Evolutionary conservation across 2,888 invertebrate genomes (phyloP).

Genomic region (Aporophyla lueneburgensis): DNA sequence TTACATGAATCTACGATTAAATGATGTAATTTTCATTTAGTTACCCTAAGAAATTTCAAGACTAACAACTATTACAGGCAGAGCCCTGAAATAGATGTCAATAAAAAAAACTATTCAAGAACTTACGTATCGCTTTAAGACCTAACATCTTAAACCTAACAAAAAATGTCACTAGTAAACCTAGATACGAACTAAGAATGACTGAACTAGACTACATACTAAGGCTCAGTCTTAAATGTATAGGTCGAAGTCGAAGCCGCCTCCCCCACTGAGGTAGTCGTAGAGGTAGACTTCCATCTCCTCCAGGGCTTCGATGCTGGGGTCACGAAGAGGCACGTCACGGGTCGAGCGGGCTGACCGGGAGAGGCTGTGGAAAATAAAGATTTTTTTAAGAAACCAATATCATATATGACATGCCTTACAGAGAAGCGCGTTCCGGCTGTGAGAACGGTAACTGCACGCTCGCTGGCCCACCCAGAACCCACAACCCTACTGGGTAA

Average conservation of each 20-base stretch:
- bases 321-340: conserved; percentile 81
- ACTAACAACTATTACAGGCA: background rate
- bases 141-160: conserved; percentile 8
- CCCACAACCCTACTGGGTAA: no score
- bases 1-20: no score
- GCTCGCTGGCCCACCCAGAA: no score
- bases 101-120: background rate
- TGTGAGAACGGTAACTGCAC: no score
- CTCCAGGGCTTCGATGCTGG: conserved; percentile 88
- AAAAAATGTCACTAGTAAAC: conserved; percentile 24
- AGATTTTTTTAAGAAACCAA: background rate
- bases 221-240: conserved; percentile 78
- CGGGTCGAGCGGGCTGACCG: conserved; percentile 89
- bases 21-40: background rate
- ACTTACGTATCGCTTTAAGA: background rate
- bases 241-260: conserved; percentile 90
- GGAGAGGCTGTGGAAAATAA: conserved; percentile 74
- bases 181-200: conserved; percentile 49
- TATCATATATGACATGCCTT: background rate
- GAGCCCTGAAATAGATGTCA: background rate
- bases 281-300: conserved; percentile 91
- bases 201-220: conserved; percentile 61
- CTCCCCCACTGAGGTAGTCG: conserved; percentile 92
- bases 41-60: background rate
- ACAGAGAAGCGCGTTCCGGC: no score